phyloP scores from a whole-genome alignment of 2,113 vertebrate genomes.

The Stictonetta naevosa region DNA sequence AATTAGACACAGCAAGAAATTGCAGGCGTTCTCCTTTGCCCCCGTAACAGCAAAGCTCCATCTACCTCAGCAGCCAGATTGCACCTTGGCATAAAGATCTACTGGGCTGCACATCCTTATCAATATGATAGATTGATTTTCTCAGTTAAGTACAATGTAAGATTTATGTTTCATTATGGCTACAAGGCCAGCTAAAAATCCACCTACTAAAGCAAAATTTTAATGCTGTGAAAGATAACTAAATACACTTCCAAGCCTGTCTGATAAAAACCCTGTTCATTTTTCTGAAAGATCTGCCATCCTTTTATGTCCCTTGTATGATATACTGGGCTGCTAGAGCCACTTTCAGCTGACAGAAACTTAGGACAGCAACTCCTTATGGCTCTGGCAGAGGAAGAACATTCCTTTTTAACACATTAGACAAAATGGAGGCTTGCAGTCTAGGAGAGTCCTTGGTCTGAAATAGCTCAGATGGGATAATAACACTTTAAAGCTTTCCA shows the following conservation, averaged over 20 bases:
- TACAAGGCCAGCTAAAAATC: conserved; percentile 38
- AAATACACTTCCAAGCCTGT: background rate
- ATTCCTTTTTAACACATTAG: background rate
- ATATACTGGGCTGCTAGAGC: background rate
- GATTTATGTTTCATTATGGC: conserved; percentile 32
- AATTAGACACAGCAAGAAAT: background rate
- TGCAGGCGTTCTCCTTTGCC: background rate
- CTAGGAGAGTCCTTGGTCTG: background rate
- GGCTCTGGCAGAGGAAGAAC: background rate
- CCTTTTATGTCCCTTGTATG: background rate
- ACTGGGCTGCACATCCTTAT: background rate
- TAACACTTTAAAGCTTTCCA: background rate
- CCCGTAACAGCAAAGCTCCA: background rate
- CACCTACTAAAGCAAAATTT: conserved; percentile 27
- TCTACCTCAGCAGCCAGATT: background rate
- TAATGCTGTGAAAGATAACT: conserved; percentile 5
- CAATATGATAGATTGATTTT: background rate
- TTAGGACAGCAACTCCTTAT: background rate
- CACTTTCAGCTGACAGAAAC: background rate
- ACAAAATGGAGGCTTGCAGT: background rate
- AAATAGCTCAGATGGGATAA: background rate
- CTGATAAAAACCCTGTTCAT: background rate
- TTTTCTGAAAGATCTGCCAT: background rate
- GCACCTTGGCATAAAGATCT: background rate
- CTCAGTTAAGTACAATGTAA: background rate